phyloP scores from a whole-genome alignment of 1,140 invertebrate species.

The Trachymyrmex septentrionalis region DNA sequence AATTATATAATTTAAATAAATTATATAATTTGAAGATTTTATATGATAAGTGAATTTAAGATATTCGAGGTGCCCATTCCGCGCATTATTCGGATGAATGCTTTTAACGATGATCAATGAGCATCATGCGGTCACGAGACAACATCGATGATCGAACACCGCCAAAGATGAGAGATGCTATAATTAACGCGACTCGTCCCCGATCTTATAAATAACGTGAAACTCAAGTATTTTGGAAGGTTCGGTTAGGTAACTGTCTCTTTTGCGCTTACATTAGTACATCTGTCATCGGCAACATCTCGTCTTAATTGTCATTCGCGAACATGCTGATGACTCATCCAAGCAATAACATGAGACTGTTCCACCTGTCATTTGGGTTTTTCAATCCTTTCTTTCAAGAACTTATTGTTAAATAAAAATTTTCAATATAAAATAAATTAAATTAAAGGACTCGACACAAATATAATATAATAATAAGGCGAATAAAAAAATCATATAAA shows the following conservation, averaged over 20 bases:
- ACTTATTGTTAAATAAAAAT: background rate
- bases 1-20: background rate
- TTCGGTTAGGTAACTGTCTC: slow-evolving; percentile 73
- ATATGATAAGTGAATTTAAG: background rate
- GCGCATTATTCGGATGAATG: background rate
- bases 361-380: background rate
- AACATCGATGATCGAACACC: slow-evolving; percentile 70
- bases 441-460: too few relatives aligned
- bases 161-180: slow-evolving; percentile 72
- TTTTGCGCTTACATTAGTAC: slow-evolving; percentile 47
- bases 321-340: background rate
- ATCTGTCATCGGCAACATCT: slow-evolving; percentile 29
- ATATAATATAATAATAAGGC: too few relatives aligned
- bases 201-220: slow-evolving; percentile 82
- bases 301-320: background rate
- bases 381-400: background rate
- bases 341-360: background rate
- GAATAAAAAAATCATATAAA: too few relatives aligned
- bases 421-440: too few relatives aligned
- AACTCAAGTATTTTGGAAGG: slow-evolving; percentile 78
- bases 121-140: slow-evolving; percentile 37
- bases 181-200: slow-evolving; percentile 78
- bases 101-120: slow-evolving; percentile 67
- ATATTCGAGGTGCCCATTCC: background rate
- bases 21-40: background rate